phyloP scores from a whole-genome alignment of 2,888 invertebrate genomes.

The Nycteola revayana region DNA sequence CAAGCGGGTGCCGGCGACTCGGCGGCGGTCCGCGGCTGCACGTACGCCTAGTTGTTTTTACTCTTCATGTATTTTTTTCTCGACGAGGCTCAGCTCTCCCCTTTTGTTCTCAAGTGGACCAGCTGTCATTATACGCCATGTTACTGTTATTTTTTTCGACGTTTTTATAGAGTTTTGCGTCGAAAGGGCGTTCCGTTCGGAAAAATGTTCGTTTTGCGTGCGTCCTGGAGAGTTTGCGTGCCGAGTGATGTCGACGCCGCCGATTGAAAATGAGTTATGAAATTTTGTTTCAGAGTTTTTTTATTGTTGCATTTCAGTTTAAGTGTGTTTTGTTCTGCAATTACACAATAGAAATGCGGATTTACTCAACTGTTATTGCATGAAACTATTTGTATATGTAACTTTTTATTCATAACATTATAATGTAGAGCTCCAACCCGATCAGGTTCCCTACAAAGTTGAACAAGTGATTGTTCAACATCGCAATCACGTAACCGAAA shows the following conservation, averaged over 20 bases:
- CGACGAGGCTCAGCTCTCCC: slow-evolving; percentile 77
- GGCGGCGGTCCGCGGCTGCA: slow-evolving; percentile 45
- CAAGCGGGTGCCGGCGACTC: slow-evolving; percentile 55
- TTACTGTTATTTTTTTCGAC: slow-evolving; percentile 80
- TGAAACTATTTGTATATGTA: too few species aligned
- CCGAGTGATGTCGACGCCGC: slow-evolving; percentile 67
- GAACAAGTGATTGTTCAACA: slow-evolving; percentile 32
- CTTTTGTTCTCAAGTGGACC: slow-evolving; percentile 83
- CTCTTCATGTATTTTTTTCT: slow-evolving; percentile 80
- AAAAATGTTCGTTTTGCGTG: slow-evolving; percentile 82
- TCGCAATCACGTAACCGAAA: slow-evolving; percentile 38
- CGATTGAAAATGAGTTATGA: slow-evolving; percentile 74
- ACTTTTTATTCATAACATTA: too few species aligned
- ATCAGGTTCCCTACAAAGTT: too few species aligned
- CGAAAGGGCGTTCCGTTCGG: slow-evolving; percentile 78
- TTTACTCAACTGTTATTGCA: slow-evolving; percentile 2
- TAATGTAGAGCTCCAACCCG: too few species aligned
- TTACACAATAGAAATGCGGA: slow-evolving; percentile 8
- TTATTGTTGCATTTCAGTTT: slow-evolving; percentile 50
- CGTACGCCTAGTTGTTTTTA: slow-evolving; percentile 74
- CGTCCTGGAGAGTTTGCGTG: slow-evolving; percentile 76
- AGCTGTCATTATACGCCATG: slow-evolving; percentile 83
- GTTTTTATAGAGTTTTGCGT: slow-evolving; percentile 80
- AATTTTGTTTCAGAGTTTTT: slow-evolving; percentile 58
- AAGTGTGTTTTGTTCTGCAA: slow-evolving; percentile 47